Percentiles rank a stretch among this genome's conserved stretches.
These are phyloP conservation scores for Tupaia tana DNA, from an alignment of 2,113 vertebrate genomes.

Conservation along the genomic window DNA sequence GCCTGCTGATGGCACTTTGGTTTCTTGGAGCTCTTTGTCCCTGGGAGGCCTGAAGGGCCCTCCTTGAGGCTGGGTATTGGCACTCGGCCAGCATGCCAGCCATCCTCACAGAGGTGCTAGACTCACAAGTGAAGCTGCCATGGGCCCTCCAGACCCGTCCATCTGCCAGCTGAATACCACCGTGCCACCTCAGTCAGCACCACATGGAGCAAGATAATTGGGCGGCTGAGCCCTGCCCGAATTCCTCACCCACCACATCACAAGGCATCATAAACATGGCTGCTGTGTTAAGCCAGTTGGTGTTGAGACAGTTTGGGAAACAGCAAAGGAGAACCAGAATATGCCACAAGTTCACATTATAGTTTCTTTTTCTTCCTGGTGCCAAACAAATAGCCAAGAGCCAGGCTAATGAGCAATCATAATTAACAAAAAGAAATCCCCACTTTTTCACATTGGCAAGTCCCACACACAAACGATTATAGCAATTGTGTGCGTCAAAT, in stretches of 20 bases:
- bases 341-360: not conserved
- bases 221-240: not conserved
- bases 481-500: not conserved
- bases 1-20: not conserved
- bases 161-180: not conserved
- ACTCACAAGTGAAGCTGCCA: not conserved
- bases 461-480: not conserved
- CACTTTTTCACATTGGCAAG: accelerated
- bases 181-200: accelerated
- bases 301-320: not conserved
- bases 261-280: not conserved
- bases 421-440: not conserved
- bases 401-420: not conserved
- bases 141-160: not conserved
- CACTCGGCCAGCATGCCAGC: too few species aligned
- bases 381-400: not conserved
- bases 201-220: not conserved
- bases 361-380: not conserved
- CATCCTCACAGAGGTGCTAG: not conserved
- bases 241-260: conserved; percentile 15
- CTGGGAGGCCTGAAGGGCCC: not conserved
- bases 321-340: not conserved
- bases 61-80: not conserved
- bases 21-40: not conserved
- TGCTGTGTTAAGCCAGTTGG: not conserved